Percentiles rank a stretch among this genome's conserved stretches.
These are phyloP conservation scores for Sula dactylatra DNA, from an alignment of 2,113 vertebrate genomes.

Conservation along the genomic window DNA sequence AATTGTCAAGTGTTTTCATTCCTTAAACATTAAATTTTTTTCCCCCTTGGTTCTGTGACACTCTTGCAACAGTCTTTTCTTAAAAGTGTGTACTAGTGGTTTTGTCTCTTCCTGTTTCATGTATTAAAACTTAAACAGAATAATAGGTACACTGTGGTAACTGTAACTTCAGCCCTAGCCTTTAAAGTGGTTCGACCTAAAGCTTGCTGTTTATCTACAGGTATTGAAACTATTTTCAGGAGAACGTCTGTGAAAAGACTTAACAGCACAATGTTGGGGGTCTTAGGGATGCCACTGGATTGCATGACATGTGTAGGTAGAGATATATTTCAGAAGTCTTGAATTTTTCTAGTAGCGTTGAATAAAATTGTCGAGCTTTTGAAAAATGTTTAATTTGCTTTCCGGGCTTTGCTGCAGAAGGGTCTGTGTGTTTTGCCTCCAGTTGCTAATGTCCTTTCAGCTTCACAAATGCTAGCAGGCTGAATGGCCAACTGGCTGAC, in stretches of 20 bases:
- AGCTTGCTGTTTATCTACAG: neutral
- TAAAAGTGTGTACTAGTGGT: neutral
- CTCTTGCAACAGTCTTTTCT: neutral
- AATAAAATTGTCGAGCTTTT: neutral
- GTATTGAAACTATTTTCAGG: neutral
- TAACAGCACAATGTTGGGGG: fast-evolving
- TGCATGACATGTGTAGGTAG: fast-evolving
- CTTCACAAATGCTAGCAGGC: neutral
- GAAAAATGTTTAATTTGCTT: neutral
- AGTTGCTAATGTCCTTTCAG: neutral
- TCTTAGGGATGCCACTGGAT: neutral
- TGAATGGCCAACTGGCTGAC: neutral
- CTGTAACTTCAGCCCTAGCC: neutral
- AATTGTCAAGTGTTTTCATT: neutral
- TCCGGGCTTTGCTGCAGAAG: neutral
- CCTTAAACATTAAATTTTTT: neutral
- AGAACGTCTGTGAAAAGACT: neutral
- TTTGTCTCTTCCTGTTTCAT: neutral
- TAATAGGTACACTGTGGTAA: fast-evolving
- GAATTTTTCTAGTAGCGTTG: neutral
- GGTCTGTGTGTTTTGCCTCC: neutral
- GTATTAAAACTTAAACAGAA: neutral
- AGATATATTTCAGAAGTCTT: neutral
- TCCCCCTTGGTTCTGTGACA: neutral
- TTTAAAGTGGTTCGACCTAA: neutral